These are phyloP conservation scores for Tychaedon coryphoeus DNA, from an alignment of 2,113 vertebrate genomes.

Conservation along the genomic window DNA sequence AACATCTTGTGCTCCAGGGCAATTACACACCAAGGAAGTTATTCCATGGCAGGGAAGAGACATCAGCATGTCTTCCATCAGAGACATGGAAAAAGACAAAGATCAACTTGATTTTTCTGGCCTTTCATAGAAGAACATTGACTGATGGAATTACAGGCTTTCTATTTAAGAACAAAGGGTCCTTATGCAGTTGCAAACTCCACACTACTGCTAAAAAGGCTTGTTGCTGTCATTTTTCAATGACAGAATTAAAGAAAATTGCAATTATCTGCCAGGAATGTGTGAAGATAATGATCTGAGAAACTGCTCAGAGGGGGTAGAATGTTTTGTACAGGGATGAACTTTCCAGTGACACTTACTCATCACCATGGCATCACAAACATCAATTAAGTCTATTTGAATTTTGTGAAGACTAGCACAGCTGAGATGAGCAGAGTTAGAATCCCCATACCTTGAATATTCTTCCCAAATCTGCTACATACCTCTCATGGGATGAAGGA, in stretches of 20 bases:
- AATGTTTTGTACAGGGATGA: background rate
- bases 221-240: background rate
- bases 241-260: conserved; percentile 48
- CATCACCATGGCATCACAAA: conserved; percentile 30
- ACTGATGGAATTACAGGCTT: conserved; percentile 3
- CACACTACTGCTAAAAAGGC: background rate
- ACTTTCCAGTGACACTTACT: conserved; percentile 9
- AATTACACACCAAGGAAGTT: background rate
- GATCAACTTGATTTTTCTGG: background rate
- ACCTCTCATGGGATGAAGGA: background rate
- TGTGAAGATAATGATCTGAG: conserved; percentile 36
- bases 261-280: conserved; percentile 45
- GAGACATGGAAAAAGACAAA: background rate
- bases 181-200: conserved; percentile 8
- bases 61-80: background rate
- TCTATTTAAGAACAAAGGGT: conserved; percentile 36
- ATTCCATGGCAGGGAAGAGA: background rate
- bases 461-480: background rate
- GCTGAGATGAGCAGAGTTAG: background rate
- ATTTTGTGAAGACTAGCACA: background rate
- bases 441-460: background rate
- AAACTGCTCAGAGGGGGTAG: background rate
- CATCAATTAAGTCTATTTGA: background rate
- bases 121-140: conserved; percentile 24
- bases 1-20: background rate